Evolutionary conservation across 2,888 invertebrate genomes (phyloP), one percentile per base, ranked within the genome.

Genomic region (Ormyrus rosae): DNA sequence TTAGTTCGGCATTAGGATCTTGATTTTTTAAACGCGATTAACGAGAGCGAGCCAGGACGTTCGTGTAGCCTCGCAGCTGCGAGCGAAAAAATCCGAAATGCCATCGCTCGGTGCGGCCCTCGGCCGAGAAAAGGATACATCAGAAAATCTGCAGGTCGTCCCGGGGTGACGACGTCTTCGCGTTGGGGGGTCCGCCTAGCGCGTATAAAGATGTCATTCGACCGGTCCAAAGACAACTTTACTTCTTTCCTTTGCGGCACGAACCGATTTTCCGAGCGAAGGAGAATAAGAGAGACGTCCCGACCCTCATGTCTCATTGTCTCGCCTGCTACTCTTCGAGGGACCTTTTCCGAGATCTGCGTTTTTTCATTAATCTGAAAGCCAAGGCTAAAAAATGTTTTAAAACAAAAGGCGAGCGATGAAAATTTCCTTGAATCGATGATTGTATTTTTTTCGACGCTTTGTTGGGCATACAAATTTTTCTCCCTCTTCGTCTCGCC

Each of bases 161-260:
- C 83, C 86, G 87, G 88, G 89, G 89, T 88, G 89, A 90, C 88
- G 90, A 90, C 89, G 86, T 87, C 88, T 86, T 86, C 89, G 79
- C 89, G 83, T 84, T 86, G 85, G 90, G 90, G 87, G 86, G 86
- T 81, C 85, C 65, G 75, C 10, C 34, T 77, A 84, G 82, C 84
- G 84, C 81, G 82, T 87, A 89, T 88, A 89, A 87, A 90, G 89
- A 89, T 87, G 87, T 89, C 88, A 86, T 86, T 83, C 83, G 84
- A 83, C 81, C 82, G 83, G 82, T 34, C 84, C 85, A 84, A 86
- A 85, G 85, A 78, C 68, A 85, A 84, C 85, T 83, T 83, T 75
- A 81, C 85, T 83, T 82, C 34, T 83, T 81, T 81, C 81, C 84
- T 84, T 84, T 82, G 78, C 83, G 83, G 82, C 82, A 68, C 70